Evolutionary conservation across 2,113 vertebrate genomes (phyloP).

Genomic region (Sinocyclocheilus anshuiensis): DNA sequence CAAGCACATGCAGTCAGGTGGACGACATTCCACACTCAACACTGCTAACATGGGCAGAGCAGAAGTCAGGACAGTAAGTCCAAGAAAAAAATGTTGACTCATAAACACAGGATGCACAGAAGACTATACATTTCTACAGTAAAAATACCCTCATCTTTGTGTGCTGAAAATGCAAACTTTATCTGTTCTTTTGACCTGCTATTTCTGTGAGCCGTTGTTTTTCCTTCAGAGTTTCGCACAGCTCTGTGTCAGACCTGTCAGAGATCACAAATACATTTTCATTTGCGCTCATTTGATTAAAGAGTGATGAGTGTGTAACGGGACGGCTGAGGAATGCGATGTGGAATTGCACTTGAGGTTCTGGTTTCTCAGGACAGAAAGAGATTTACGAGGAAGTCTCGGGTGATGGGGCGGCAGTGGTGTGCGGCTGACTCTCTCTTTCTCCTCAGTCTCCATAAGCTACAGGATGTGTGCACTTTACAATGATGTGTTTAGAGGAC

Average conservation of each 20-base stretch:
- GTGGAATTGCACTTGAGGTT: slow-evolving; percentile 36
- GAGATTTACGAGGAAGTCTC: slow-evolving; percentile 35
- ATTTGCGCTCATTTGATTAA: not conserved
- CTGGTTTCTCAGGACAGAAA: slow-evolving; percentile 36
- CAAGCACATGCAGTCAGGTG: slow-evolving; percentile 64
- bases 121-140: not conserved
- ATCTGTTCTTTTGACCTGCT: not conserved
- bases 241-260: not conserved
- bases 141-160: not conserved
- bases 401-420: slow-evolving; percentile 1
- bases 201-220: not conserved
- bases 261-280: slow-evolving; percentile 1
- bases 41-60: slow-evolving; percentile 2
- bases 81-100: not conserved
- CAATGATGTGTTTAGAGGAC: slow-evolving; percentile 12
- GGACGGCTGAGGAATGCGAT: not conserved
- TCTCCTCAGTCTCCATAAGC: slow-evolving; percentile 8
- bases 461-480: slow-evolving; percentile 4
- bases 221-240: not conserved
- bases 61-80: slow-evolving; percentile 54
- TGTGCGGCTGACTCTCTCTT: not conserved
- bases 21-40: slow-evolving; percentile 59
- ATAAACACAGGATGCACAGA: not conserved
- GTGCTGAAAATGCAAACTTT: not conserved
- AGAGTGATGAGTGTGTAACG: slow-evolving; percentile 22